Base-by-base conservation (phyloP, 2,797 vertebrate genomes). In the Ctenosaura bakeri region DNA sequence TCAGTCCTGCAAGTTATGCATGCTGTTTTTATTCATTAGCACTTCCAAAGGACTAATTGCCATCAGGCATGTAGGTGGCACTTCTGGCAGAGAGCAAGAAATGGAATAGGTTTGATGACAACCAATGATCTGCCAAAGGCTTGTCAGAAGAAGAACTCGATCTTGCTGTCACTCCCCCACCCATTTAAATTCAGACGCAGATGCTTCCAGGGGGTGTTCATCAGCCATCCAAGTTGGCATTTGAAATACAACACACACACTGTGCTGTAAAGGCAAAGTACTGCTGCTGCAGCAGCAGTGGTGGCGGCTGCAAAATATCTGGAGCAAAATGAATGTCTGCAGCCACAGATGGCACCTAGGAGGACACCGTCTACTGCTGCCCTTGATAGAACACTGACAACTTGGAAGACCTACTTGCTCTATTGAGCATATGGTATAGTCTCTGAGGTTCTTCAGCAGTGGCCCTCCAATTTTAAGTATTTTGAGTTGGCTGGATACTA, bases 31-130 rank as follows among this genome's bases (percentile, higher is more conserved):
- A 96, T 97, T 97, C 97, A 97, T 97, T 97, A 97, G 97, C 95
- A 97, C 97, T 96, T 97, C 96, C 96, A 95, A 97, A 96, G 97
- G 96, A 97, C 94, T 97, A 97, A 97, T 97, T 97, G 97, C 97
- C 97, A 98, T 97, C 97, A 98, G 97, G 97, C 96, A 96, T 96
- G 97, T 97, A 97, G 97, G 97, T 97, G 97, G 97, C 95, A 96
- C 95, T 97, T 95, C 95, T 98, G 97, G 97, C 97, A 97, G 96
- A 71, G 94, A 97, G 93, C 96, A 95, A 96, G 96, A 96, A 96
- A 97, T 62, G 97, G 94, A 97, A 97, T 97, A 96, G 97, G 96
- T 97, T 97, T 97, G 95, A 97, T 97, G 97, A 97, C 97, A 97
- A 95, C 95, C 97, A 97, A 96, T 97, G 97, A 97, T 97, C 96